Base-by-base conservation (phyloP, 2,797 vertebrate species). In the Sebastes goodei region DNA sequence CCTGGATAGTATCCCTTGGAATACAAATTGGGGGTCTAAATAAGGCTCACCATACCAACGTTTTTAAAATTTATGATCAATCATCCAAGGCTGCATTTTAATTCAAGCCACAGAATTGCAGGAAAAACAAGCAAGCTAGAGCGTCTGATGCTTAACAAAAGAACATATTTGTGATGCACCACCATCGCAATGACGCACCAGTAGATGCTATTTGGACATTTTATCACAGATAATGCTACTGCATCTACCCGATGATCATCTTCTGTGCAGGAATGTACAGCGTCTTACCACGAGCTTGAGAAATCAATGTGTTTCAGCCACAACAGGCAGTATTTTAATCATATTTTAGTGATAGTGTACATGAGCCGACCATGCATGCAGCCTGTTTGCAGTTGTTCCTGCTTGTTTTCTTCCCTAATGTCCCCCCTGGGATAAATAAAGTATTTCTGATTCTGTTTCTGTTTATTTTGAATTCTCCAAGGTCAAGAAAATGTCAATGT, bases 11-110 rank as follows among this genome's bases (percentile, higher is more conserved):
- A 17, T 55, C 56, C 17, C 3, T 15, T 20, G 23, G 89, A 90
- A 89, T 89, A 83, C 70, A 84, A 89, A 93, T 87, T 27, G 21
- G 60, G 12, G 49, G 30, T 67, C 10, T 55, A 68, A 85, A 86
- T 89, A 86, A 33, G 79, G 72, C 66, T 78, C 71, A 82, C 49
- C 6, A 2, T 33, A 56, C 21, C 33, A 55, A 20, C 2, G 2
- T 71, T 84, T 62, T 84, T 62, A 67, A 86, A 88, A 88, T 76
- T 70, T 74, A 80, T 29, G 60, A 84, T 55, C 68, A 81, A 46
- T 6, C 5, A 30, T 59, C 38, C 0, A 2, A 52, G 30, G 32
- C 35, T 74, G 71, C 33, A 61, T 87, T 87, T 73, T 30, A 42
- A 86, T 78, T 82, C 55, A 59, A 68, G 76, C 67, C 78, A 84